Evolutionary conservation across 2,113 vertebrate genomes (phyloP), one percentile per base, ranked within the genome.

Genomic region (Mastomys coucha): DNA sequence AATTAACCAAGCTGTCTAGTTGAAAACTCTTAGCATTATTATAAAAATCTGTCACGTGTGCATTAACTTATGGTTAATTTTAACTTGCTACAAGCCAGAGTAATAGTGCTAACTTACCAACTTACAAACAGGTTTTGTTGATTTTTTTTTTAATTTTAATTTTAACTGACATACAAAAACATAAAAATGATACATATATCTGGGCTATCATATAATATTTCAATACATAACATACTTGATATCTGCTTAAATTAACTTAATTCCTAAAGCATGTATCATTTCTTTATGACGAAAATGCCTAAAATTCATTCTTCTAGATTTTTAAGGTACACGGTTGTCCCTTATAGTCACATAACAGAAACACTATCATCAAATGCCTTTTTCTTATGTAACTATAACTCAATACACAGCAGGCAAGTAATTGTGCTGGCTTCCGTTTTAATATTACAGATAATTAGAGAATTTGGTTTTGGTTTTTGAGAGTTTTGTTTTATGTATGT

Each of bases 1-100:
- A 75, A 5, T 95, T 73, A 75, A 5, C 22, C 11, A 58, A 91
- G 12, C 73, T 95, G 81, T 91, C 86, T 22, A 93, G 63, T 89
- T 91, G 86, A 96, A 91, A n/a, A 89, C 56, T 92, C 1, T 77
- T 88, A 85, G 19, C 56, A 13, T 93, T 95, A 75, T 69, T 88
- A 70, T 93, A 93, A 93, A 96, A 87, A 69, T 80, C 19, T 95
- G 89, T 96, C 89, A 49, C 85, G 31, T 96, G 10, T 89, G 78
- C 78, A 89, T 93, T 51, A 36, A 89, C 81, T 6, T n/a, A 0
- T 84, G 89, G 69, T 97, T 45, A 45, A 45, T 96, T 7, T 6
- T n/a, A 84, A 42, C 65, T 51, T 96, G 84, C 92, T 97, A 94
- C 97, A 97, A 92, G 24, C n/a, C 49, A 92, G 49, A 96, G 85